These are phyloP conservation scores for Erythrocebus patas DNA, from an alignment of 2,113 vertebrate species.

Conservation along the genomic window DNA sequence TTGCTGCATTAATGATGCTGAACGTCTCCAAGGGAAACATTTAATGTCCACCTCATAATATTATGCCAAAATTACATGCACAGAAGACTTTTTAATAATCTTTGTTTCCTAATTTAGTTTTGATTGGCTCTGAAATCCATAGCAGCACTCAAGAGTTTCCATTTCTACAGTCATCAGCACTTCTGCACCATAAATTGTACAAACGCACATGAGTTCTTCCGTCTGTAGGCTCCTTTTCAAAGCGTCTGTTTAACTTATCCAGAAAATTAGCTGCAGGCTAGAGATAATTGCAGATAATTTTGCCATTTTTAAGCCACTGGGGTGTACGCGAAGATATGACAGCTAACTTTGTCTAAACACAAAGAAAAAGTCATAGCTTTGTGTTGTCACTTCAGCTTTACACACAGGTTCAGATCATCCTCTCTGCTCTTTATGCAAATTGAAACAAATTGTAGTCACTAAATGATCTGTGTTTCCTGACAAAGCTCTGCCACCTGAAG, in stretches of 20 bases:
- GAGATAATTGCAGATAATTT: slow-evolving; percentile 75
- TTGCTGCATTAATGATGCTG: slow-evolving; percentile 79
- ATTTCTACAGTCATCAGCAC: slow-evolving; percentile 88
- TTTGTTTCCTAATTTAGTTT: slow-evolving; percentile 90
- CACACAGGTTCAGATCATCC: background rate
- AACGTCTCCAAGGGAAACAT: slow-evolving; percentile 81
- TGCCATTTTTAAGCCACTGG: slow-evolving; percentile 68
- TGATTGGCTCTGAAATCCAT: slow-evolving; percentile 89
- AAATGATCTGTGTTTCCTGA: slow-evolving; percentile 36
- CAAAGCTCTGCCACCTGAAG: background rate
- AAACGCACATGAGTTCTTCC: slow-evolving; percentile 68
- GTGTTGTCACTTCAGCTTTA: slow-evolving; percentile 33
- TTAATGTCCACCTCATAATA: slow-evolving; percentile 83
- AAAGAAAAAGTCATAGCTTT: slow-evolving; percentile 60
- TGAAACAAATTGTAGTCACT: slow-evolving; percentile 27
- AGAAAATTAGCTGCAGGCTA: slow-evolving; percentile 73
- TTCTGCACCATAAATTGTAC: slow-evolving; percentile 83
- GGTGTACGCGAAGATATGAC: slow-evolving; percentile 31
- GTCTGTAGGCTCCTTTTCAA: slow-evolving; percentile 71
- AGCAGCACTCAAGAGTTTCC: slow-evolving; percentile 83
- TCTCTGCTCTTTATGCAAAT: slow-evolving; percentile 6
- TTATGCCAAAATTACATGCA: slow-evolving; percentile 81
- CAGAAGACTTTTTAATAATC: slow-evolving; percentile 88
- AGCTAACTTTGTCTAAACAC: slow-evolving; percentile 64
- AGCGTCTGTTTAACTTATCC: slow-evolving; percentile 73